Conservation (phyloP, 2,888 invertebrate genomes). For the Cosmia pyralina region DNA sequence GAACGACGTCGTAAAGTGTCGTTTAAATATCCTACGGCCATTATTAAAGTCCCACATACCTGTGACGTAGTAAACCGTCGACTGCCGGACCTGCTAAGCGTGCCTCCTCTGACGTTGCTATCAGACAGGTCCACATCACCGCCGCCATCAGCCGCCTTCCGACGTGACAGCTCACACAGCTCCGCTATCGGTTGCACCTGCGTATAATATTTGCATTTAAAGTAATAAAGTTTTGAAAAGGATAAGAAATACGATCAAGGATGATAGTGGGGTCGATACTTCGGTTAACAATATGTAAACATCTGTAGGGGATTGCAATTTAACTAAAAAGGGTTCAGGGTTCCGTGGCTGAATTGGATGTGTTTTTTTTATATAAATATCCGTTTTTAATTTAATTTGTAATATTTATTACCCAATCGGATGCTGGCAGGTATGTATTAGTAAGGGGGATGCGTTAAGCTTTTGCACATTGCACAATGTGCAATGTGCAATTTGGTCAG, state of each 20-base stretch:
- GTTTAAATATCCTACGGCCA: background rate
- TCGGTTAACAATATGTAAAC: background rate
- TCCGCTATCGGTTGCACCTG: conserved; percentile 98
- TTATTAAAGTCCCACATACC: conserved; percentile 75
- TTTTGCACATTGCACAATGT: too few species aligned
- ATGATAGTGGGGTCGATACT: background rate
- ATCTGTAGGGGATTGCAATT: background rate
- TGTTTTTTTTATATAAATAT: too few species aligned
- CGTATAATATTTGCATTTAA: conserved; percentile 28
- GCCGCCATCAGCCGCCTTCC: conserved; percentile 92
- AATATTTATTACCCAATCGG: too few species aligned
- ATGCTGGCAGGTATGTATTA: too few species aligned
- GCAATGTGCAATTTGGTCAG: too few species aligned
- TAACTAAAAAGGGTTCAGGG: background rate
- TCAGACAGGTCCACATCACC: conserved; percentile 92
- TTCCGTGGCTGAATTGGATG: too few species aligned
- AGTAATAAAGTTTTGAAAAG: conserved; percentile 10
- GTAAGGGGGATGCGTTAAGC: too few species aligned
- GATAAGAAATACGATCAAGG: conserved; percentile 3
- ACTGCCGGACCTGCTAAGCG: conserved; percentile 95
- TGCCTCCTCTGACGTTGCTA: conserved; percentile 92
- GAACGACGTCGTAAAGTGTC: too few species aligned
- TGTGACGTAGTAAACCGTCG: conserved; percentile 93
- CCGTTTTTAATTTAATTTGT: too few species aligned
- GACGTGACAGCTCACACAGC: conserved; percentile 96